Evolutionary conservation across 2,888 invertebrate genomes (phyloP).

Genomic region (Xylocampa areola): DNA sequence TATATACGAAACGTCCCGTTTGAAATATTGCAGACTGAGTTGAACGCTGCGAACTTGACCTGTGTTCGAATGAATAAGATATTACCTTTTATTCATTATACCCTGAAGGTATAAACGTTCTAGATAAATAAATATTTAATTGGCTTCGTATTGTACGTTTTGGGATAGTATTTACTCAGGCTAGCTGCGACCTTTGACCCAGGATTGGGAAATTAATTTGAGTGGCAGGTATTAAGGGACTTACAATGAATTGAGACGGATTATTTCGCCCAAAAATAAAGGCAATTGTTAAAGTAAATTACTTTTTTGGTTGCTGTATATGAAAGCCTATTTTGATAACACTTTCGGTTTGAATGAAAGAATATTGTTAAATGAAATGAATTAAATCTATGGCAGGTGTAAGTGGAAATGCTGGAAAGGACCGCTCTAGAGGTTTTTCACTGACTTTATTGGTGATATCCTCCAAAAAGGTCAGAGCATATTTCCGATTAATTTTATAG

Average conservation of each 20-base stretch:
- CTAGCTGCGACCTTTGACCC: constrained; percentile 16
- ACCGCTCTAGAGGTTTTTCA: too few species aligned
- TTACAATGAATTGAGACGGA: constrained; percentile 14
- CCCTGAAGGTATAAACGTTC: constrained; percentile 50
- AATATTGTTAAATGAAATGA: too few species aligned
- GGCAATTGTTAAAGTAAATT: neutral
- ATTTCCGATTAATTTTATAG: too few species aligned
- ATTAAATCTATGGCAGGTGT: too few species aligned
- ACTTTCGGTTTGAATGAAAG: too few species aligned
- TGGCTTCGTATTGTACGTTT: constrained; percentile 37
- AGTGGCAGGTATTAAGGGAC: too few species aligned
- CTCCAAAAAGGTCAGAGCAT: too few species aligned
- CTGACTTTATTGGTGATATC: too few species aligned
- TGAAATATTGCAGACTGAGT: constrained; percentile 67
- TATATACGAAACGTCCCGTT: constrained; percentile 61
- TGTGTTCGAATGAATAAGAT: constrained; percentile 60
- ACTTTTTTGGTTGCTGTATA: too few species aligned
- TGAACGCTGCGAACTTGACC: constrained; percentile 56
- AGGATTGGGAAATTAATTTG: constrained; percentile 25
- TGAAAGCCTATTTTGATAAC: too few species aligned
- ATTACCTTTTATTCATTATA: constrained; percentile 58
- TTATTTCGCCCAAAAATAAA: constrained; percentile 6
- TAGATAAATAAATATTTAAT: constrained; percentile 56
- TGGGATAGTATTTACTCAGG: constrained; percentile 38
- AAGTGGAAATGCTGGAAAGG: too few species aligned